These are phyloP conservation scores for Lepeophtheirus salmonis DNA, from an alignment of 1,140 invertebrate genomes.

Conservation along the genomic window DNA sequence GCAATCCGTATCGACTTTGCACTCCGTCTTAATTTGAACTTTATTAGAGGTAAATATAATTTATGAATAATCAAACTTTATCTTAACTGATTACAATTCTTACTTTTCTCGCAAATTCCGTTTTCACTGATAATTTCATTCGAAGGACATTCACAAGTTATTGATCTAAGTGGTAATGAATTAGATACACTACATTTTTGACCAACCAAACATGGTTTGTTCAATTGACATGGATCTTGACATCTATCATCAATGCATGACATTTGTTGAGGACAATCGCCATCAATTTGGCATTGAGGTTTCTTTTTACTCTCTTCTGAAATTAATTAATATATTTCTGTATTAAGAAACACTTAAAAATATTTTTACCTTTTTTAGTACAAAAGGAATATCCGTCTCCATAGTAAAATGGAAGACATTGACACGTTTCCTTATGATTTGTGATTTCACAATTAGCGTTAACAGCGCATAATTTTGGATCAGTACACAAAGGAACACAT, in stretches of 20 bases:
- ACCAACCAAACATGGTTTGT: background rate
- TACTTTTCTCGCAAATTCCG: background rate
- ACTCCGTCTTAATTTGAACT: conserved; percentile 32
- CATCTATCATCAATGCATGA: conserved; percentile 36
- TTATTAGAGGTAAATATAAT: background rate
- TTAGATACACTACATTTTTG: conserved; percentile 3
- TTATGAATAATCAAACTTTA: background rate
- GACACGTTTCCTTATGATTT: background rate
- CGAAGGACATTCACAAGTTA: conserved; percentile 3
- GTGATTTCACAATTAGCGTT: background rate
- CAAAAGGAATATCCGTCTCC: conserved; percentile 23
- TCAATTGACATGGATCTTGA: conserved; percentile 40
- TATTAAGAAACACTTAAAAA: too few species aligned
- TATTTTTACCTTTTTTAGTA: background rate
- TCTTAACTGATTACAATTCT: conserved; percentile 35
- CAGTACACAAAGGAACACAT: conserved; percentile 27
- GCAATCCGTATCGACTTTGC: conserved; percentile 50
- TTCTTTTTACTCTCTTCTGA: background rate
- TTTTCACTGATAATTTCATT: background rate
- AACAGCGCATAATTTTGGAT: background rate
- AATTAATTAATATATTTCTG: too few species aligned
- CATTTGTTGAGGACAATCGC: conserved; percentile 45
- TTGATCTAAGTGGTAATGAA: conserved; percentile 20
- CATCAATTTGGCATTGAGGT: conserved; percentile 43
- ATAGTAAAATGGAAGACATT: conserved; percentile 30